Evolutionary conservation across 2,888 invertebrate species (phyloP), one percentile per base, ranked within the genome.

Genomic region (Cremastinae sp.): DNA sequence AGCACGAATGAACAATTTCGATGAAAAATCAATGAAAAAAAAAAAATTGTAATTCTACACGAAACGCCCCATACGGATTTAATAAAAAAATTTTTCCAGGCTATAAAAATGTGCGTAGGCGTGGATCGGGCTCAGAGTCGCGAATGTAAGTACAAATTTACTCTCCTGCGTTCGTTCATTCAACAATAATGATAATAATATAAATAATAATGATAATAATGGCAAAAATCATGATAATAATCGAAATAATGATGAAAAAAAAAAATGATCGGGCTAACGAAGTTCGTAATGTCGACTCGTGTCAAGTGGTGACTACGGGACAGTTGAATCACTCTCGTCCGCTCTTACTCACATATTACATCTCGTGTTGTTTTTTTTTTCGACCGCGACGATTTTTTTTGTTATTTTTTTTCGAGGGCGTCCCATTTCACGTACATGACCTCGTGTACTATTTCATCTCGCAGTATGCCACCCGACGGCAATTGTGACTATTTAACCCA

Each of bases 281-380:
- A 65, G 76, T 73, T 76, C 76, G 69, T 73, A 65, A 73, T 72
- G 76, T 76, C 76, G 73, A 14, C 0, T 43, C 16, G 72, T 62
- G 72, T 36, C 38, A 68, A 75, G 72, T 75, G 49, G 58, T 62
- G 45, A 41, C 61, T 45, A 28, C 5, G 28, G 5, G 5, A 28
- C 2, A 28, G 28, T 28, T 28, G 28, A 28, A 28, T 28, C 28
- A 28, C 28, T 28, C 28, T 28, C 28, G 28, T 28, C 28, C 28
- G 28, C 5, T 28, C 28, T 28, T 28, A 28, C 28, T 28, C 28
- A 28, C 5, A 5, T 3, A 28, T 28, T 28, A 28, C 28, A 5
- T 28, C 5, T 5, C 28, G 28, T 28, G 2, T 2, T 28, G 2
- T 43, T 38, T 18, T 18, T 14, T 45, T 28, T 65, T 20, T 49